These are phyloP conservation scores for Macrosiphum euphorbiae DNA, from an alignment of 2,888 invertebrate species.

Conservation along the genomic window DNA sequence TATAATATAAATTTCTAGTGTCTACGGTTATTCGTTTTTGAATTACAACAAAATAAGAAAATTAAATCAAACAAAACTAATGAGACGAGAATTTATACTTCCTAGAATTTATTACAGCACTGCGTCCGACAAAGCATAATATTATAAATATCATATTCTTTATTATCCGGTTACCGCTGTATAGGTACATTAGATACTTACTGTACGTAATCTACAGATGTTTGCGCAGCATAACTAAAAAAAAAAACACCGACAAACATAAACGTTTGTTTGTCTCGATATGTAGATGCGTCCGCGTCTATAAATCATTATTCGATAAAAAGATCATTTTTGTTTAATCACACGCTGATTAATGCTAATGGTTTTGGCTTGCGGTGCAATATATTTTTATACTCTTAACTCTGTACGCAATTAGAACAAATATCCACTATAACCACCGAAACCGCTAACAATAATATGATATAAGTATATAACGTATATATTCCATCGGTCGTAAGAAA, in stretches of 20 bases:
- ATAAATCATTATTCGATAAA: slow-evolving; percentile 31
- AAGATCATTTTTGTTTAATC: background rate
- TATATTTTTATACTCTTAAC: slow-evolving; percentile 21
- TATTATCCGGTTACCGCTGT: background rate
- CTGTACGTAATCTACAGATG: background rate
- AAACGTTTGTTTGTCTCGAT: slow-evolving; percentile 26
- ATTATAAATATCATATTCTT: background rate
- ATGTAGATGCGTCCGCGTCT: background rate
- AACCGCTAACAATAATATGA: background rate
- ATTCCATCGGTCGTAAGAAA: background rate
- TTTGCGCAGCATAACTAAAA: background rate
- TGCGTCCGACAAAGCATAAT: background rate
- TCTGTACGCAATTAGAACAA: slow-evolving; percentile 29
- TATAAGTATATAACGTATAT: slow-evolving; percentile 11
- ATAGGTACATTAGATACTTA: background rate
- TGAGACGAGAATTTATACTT: no score
- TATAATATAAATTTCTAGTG: no score
- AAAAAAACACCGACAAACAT: slow-evolving; percentile 12
- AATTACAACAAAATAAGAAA: no score
- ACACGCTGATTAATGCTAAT: slow-evolving; percentile 35
- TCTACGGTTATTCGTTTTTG: no score
- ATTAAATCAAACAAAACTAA: no score
- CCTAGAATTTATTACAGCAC: no score
- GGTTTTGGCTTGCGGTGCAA: background rate
- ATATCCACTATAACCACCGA: background rate